A percentile compares a stretch with the other conserved stretches of the same genome.
These are phyloP conservation scores for Tholera decimalis DNA, from an alignment of 2,888 invertebrate species.

Conservation along the genomic window DNA sequence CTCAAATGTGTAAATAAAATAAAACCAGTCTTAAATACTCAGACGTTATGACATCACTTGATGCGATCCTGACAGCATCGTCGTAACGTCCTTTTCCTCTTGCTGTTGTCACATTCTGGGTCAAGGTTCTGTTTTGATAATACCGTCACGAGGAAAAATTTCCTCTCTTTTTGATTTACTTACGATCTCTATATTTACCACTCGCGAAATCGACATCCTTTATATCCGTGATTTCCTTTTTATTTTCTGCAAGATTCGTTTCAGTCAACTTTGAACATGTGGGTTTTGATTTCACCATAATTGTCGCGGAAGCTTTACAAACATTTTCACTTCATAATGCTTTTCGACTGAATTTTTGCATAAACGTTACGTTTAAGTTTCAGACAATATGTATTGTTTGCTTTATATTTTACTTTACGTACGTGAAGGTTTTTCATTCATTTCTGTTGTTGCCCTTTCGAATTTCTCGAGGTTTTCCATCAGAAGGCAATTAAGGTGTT, in stretches of 20 bases:
- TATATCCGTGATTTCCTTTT: constrained; percentile 1
- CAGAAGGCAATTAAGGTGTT: constrained; percentile 77
- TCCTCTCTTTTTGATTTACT: constrained; percentile 67
- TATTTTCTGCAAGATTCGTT: constrained; percentile 4
- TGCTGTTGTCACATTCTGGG: constrained; percentile 77
- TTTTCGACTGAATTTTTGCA: background rate
- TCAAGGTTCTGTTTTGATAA: constrained; percentile 87
- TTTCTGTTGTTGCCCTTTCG: constrained; percentile 37
- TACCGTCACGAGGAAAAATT: constrained; percentile 76
- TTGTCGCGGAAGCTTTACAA: background rate
- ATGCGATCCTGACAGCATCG: constrained; percentile 61
- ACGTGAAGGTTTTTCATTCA: constrained; percentile 16
- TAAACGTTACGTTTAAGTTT: background rate
- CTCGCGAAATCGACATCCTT: constrained; percentile 21
- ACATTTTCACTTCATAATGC: background rate
- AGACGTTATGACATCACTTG: constrained; percentile 61
- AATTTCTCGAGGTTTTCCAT: constrained; percentile 55
- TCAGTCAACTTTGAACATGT: background rate
- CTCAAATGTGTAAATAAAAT: constrained; percentile 48
- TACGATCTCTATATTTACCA: constrained; percentile 32
- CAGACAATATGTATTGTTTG: background rate
- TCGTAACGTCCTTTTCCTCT: constrained; percentile 77
- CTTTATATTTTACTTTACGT: background rate
- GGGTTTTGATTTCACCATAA: constrained; percentile 1
- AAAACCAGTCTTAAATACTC: constrained; percentile 62